Percentiles rank a stretch among this genome's conserved stretches.
phyloP scores from a whole-genome alignment of 2,888 invertebrate genomes.

The Trissolcus brochymenae region DNA sequence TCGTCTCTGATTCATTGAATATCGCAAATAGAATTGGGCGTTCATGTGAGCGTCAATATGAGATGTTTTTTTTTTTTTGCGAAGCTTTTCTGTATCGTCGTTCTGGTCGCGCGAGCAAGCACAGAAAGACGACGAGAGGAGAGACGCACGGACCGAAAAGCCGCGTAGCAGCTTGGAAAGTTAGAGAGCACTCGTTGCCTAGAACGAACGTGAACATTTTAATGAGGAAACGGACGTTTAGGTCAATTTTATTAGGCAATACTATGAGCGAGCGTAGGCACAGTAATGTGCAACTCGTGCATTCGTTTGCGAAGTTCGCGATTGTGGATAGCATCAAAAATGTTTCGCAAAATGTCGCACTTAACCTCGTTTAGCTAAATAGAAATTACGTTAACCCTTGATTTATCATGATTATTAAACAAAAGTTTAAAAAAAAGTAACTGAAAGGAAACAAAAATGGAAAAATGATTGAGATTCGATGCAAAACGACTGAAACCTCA shows the following conservation, averaged over 20 bases:
- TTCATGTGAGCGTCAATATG: slow-evolving; percentile 27
- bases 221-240: slow-evolving; percentile 75
- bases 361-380: too few relatives aligned
- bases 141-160: slow-evolving; percentile 30
- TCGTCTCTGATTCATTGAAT: slow-evolving; percentile 54
- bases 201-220: slow-evolving; percentile 69
- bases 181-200: slow-evolving; percentile 66
- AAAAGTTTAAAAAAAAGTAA: not conserved
- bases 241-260: slow-evolving; percentile 59
- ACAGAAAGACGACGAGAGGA: slow-evolving; percentile 24
- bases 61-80: slow-evolving; percentile 28
- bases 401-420: not conserved
- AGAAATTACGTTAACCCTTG: not conserved
- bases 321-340: not conserved
- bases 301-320: slow-evolving; percentile 47
- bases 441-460: slow-evolving; percentile 3
- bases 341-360: not conserved
- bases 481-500: slow-evolving; percentile 42
- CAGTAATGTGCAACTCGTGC: slow-evolving; percentile 49
- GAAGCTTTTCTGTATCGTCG: slow-evolving; percentile 29
- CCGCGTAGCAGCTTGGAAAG: slow-evolving; percentile 63
- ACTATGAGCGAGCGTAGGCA: slow-evolving; percentile 49
- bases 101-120: slow-evolving; percentile 37
- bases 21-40: slow-evolving; percentile 34
- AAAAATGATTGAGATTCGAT: slow-evolving; percentile 22